A percentile compares a stretch with the other conserved stretches of the same genome.
These are phyloP conservation scores for Suillia variegata DNA, from an alignment of 2,888 invertebrate genomes.

Conservation along the genomic window DNA sequence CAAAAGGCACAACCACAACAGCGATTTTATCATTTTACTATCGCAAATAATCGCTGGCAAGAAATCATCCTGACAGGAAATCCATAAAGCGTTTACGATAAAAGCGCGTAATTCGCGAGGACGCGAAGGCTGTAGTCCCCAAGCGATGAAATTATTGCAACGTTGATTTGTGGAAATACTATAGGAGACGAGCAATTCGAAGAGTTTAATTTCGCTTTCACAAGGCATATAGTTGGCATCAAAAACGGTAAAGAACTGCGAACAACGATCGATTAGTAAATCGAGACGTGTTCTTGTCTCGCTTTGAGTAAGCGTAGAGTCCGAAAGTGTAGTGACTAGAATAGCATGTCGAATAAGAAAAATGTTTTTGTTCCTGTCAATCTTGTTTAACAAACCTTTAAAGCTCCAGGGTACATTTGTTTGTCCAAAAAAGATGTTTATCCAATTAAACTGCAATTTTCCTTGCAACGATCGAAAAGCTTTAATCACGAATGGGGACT, in stretches of 20 bases:
- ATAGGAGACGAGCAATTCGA: conserved; percentile 53
- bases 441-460: conserved; percentile 50
- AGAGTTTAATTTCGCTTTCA: conserved; percentile 51
- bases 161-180: conserved; percentile 55
- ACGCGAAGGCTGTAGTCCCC: conserved; percentile 57
- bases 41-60: conserved; percentile 54
- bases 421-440: conserved; percentile 47
- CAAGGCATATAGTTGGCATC: conserved; percentile 47
- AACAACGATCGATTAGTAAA: conserved; percentile 55
- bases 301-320: conserved; percentile 44
- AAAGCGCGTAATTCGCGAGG: conserved; percentile 52
- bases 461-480: conserved; percentile 56
- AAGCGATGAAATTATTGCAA: conserved; percentile 58
- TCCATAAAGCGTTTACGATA: conserved; percentile 54
- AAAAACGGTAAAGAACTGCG: conserved; percentile 57
- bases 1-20: conserved; percentile 53
- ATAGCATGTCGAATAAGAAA: no score
- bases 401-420: conserved; percentile 36
- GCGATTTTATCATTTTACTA: conserved; percentile 57
- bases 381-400: conserved; percentile 36
- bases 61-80: conserved; percentile 45
- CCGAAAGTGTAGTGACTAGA: conserved; percentile 38
- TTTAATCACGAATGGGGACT: conserved; percentile 46
- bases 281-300: conserved; percentile 58
- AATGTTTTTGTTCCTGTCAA: no score